Base-by-base conservation (phyloP, 2,113 vertebrate genomes). In the Cyprinodon brontotheroides region DNA sequence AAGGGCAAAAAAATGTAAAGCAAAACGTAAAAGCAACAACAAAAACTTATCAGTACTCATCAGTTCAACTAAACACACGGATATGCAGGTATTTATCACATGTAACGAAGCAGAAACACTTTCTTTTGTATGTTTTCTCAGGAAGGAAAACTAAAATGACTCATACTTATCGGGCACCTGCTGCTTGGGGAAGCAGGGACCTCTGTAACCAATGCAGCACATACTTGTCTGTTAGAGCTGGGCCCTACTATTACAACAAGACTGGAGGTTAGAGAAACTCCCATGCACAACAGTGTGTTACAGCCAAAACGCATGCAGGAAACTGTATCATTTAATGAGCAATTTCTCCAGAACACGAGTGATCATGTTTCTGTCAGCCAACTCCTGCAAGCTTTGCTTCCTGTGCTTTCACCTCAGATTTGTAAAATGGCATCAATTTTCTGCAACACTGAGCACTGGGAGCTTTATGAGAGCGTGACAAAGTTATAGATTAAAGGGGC, bases 151-250 rank as follows among this genome's bases (percentile, higher is more conserved):
- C 71, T 20, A 48, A 72, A 71, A 81, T 81, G 81, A 78, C 67
- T 82, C 64, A 29, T 72, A 38, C 48, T 11, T 70, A 69, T 76
- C 29, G 29, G 29, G 80, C 84, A 89, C 87, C 86, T 87, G 84
- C 83, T 80, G 75, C 78, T 43, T 68, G 48, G 40, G n/a, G 36
- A 22, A 53, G 43, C 70, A 38, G 67, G 39, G 40, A 82, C 72
- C 71, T 65, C 29, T 7, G 62, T 72, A 78, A 85, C 67, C 82
- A 68, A 7, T 22, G 68, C 50, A 15, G 17, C 59, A 70, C 62
- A 74, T 72, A 84, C 68, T 72, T 29, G 68, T 20, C 61, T 70
- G 70, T 67, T 50, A 78, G 76, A 72, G 61, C 36, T 72, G 63
- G 38, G 65, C 72, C 48, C 17, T 38, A 36, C 43, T 73, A 79